Base-by-base conservation (phyloP, 1,140 invertebrate species). In the Bradysia coprophila region DNA sequence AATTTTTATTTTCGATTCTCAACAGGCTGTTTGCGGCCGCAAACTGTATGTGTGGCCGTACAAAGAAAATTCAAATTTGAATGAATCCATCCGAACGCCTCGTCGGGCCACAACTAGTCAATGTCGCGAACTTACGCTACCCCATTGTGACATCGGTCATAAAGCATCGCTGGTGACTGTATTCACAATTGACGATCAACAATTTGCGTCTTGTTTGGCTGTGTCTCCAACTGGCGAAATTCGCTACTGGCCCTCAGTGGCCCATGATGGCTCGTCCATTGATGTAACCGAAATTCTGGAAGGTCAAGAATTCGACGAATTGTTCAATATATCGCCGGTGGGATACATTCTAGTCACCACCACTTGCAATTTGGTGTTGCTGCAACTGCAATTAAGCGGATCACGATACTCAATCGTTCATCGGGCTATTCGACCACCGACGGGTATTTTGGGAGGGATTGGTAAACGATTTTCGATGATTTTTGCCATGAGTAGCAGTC, bases 221-320 rank as follows among this genome's bases (percentile, higher is more conserved):
- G 86, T 92, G 0, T 93, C 89, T 10, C 89, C 91, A 20, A 90
- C 93, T 58, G 92, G 90, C n/a, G 68, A 79, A 24, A 76, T 90
- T 3, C 69, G 89, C 13, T 95, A 85, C 58, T 96, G 92, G 92
- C 69, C 84, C 0, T 87, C 78, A 21, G 77, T 95, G 32, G 78
- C 83, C 1, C 87, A 93, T 52, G 88, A 92, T 53, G 78, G 78
- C 3, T 75, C 77, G 8, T 89, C 80, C n/a, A 69, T 80, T 11
- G 89, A 94, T 62, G 75, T 81, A 20, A 81, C 72, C 48, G 78
- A 83, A 3, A 87, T 93, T 51, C 60, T 95, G 15, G 78, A 83
- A 5, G 78, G 79, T 0, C 78, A 81, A 58, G 77, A 92, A 64
- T 92, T 89, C 57, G 81, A 83, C 48, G 75, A 73, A 39, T 57